Evolutionary conservation across 2,797 vertebrate species (phyloP).

Genomic region (Gymnodraco acuticeps): DNA sequence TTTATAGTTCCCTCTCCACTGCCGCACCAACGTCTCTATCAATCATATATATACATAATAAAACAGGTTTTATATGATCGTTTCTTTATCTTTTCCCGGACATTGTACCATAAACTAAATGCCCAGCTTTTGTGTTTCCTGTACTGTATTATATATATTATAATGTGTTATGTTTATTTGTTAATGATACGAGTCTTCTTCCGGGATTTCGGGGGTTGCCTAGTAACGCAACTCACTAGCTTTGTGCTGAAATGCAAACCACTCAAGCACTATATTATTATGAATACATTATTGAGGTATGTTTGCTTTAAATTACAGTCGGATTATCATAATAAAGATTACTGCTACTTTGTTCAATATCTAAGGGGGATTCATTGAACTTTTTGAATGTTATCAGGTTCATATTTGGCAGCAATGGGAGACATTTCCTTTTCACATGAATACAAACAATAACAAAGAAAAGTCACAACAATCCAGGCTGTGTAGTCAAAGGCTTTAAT

Average conservation of each 20-base stretch:
- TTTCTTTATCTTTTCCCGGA: neutral
- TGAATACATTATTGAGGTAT: neutral
- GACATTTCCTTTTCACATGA: neutral
- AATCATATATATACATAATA: neutral
- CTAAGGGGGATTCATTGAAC: neutral
- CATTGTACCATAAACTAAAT: neutral
- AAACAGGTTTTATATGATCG: too few species aligned
- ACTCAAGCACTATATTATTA: neutral
- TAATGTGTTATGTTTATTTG: neutral
- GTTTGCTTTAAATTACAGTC: neutral
- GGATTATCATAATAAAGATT: too few species aligned
- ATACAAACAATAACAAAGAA: neutral
- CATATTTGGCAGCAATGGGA: neutral
- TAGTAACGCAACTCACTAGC: constrained; percentile 3
- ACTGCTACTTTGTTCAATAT: neutral
- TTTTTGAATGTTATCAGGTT: neutral
- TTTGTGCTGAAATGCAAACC: neutral
- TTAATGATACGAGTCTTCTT: neutral
- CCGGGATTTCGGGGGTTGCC: constrained; percentile 16
- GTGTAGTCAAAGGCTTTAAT: constrained; percentile 36
- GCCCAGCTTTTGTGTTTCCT: too few species aligned
- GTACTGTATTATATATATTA: too few species aligned
- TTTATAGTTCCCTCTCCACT: neutral
- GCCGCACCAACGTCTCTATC: neutral
- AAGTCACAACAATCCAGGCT: neutral